A percentile compares a stretch with the other conserved stretches of the same genome.
phyloP scores from a whole-genome alignment of 2,888 invertebrate species.

The Plebejus anna region DNA sequence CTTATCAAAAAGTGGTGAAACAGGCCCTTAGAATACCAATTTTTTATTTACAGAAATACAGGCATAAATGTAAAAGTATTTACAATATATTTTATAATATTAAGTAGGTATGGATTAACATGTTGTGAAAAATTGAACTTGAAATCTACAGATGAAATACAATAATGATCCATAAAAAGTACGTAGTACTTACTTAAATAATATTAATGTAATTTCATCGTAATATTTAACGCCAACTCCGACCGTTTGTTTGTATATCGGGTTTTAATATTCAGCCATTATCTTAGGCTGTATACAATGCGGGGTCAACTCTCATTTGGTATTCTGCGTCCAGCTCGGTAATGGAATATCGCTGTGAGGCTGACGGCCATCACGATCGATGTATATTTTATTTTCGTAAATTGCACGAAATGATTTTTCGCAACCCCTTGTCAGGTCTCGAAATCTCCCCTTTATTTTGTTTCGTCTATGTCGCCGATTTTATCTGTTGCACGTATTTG shows the following conservation, averaged over 20 bases:
- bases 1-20: too few species aligned
- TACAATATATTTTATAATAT: too few species aligned
- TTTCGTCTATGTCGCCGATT: constrained; percentile 32
- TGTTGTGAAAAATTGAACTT: too few species aligned
- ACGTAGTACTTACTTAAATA: neutral
- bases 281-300: constrained; percentile 48
- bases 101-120: too few species aligned
- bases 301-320: constrained; percentile 66
- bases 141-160: neutral
- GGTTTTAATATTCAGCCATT: constrained; percentile 42
- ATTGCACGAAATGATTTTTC: constrained; percentile 65
- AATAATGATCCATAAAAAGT: neutral
- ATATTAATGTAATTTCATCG: neutral
- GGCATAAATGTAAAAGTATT: too few species aligned
- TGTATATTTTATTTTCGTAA: constrained; percentile 74
- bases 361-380: constrained; percentile 57
- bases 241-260: constrained; percentile 33
- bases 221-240: neutral
- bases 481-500: constrained; percentile 30
- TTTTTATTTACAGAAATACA: too few species aligned
- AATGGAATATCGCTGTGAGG: constrained; percentile 76
- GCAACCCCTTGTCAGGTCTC: constrained; percentile 65
- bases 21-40: too few species aligned
- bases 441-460: constrained; percentile 43
- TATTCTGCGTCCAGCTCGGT: constrained; percentile 62